Conservation (phyloP, 2,113 vertebrate genomes). For the Indicator indicator region DNA sequence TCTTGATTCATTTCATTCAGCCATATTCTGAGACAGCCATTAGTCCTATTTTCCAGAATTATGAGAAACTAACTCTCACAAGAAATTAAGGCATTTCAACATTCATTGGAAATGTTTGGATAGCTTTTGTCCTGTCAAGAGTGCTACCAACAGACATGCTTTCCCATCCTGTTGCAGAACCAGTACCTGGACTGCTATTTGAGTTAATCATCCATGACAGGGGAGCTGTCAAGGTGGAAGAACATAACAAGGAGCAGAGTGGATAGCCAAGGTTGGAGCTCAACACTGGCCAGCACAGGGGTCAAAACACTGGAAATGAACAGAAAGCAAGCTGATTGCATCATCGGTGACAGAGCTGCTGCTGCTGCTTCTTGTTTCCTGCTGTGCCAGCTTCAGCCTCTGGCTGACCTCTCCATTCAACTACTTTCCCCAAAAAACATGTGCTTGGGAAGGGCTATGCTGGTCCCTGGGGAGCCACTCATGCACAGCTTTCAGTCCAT, state of each 20-base stretch:
- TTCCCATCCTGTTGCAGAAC: background rate
- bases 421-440: background rate
- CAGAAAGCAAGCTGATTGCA: background rate
- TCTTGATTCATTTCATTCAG: background rate
- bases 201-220: background rate
- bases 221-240: background rate
- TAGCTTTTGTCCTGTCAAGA: background rate
- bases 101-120: background rate
- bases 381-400: slow-evolving; percentile 64
- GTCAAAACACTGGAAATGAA: background rate
- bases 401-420: slow-evolving; percentile 47
- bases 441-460: slow-evolving; percentile 17
- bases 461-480: slow-evolving; percentile 17
- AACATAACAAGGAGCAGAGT: background rate
- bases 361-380: slow-evolving; percentile 3
- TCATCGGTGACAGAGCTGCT: background rate
- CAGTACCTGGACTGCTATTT: background rate
- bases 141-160: background rate
- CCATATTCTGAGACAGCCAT: background rate
- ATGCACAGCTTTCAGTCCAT: background rate
- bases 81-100: background rate
- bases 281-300: background rate
- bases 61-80: slow-evolving; percentile 10
- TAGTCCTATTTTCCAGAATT: background rate
- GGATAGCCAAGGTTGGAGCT: background rate